These are phyloP conservation scores for Patella caerulea DNA, from an alignment of 2,888 invertebrate genomes.

Conservation along the genomic window DNA sequence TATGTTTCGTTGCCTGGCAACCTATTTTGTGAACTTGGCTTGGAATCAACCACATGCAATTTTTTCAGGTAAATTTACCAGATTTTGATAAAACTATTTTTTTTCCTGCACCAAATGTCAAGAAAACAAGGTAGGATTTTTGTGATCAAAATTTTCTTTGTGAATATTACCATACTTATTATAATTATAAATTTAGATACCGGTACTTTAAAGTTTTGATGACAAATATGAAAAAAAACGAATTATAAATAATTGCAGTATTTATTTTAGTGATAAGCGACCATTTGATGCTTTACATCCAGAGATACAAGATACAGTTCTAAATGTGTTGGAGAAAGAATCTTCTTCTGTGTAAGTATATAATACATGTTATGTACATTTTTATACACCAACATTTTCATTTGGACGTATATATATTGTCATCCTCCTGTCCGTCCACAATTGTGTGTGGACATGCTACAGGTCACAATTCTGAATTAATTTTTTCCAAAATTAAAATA, in stretches of 20 bases:
- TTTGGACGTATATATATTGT: no score
- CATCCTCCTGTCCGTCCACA: no score
- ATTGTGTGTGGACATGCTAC: no score
- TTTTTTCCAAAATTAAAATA: no score
- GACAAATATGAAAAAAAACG: not conserved
- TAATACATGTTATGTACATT: not conserved
- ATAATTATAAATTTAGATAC: not conserved
- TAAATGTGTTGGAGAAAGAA: slow-evolving; percentile 68
- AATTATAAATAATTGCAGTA: no score
- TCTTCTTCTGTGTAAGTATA: slow-evolving; percentile 58
- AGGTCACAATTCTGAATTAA: no score
- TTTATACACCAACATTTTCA: not conserved
- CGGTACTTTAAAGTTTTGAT: not conserved
- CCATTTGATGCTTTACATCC: slow-evolving; percentile 64
- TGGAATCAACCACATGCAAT: no score
- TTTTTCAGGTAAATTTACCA: slow-evolving; percentile 73
- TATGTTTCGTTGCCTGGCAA: no score
- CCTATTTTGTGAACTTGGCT: no score
- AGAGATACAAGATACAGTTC: slow-evolving; percentile 64
- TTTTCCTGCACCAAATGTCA: slow-evolving; percentile 66
- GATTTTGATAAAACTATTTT: slow-evolving; percentile 80
- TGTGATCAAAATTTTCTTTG: not conserved
- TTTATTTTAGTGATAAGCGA: not conserved
- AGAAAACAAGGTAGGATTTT: slow-evolving; percentile 33
- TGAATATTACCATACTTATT: not conserved